A percentile compares a stretch with the other conserved stretches of the same genome.
phyloP scores from a whole-genome alignment of 2,797 vertebrate genomes.

The Microhierax caerulescens region DNA sequence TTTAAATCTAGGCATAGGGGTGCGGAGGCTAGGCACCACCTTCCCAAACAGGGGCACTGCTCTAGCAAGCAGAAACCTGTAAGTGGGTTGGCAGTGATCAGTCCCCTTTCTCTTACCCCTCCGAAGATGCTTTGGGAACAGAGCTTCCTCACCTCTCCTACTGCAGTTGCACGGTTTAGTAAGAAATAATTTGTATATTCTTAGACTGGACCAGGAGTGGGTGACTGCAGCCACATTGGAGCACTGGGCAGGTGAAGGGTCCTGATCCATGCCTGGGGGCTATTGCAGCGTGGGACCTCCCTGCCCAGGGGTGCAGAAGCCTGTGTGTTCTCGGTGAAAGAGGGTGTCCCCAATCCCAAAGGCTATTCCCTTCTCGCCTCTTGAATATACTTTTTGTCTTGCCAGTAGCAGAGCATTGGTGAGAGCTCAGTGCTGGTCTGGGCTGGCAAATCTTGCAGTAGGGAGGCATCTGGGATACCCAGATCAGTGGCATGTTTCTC shows the following conservation, averaged over 20 bases:
- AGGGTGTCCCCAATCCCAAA: neutral
- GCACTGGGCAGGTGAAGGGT: fast-evolving
- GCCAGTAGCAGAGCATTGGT: neutral
- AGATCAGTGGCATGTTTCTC: neutral
- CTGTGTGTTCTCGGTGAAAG: neutral
- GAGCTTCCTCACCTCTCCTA: neutral
- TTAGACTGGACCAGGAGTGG: neutral
- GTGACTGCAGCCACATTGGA: neutral
- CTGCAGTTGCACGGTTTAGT: neutral
- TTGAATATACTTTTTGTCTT: neutral
- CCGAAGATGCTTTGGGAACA: neutral
- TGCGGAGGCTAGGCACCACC: neutral
- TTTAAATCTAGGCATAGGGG: neutral
- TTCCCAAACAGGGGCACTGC: neutral
- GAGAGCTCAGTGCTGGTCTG: neutral
- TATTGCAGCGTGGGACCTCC: neutral
- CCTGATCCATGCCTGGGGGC: neutral
- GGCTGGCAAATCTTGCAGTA: neutral
- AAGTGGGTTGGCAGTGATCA: fast-evolving
- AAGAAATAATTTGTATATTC: neutral
- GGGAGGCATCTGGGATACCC: neutral
- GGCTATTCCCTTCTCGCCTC: neutral
- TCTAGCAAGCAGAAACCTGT: neutral
- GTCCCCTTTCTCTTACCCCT: neutral
- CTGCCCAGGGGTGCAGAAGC: neutral